Evolutionary conservation across 2,888 invertebrate species (phyloP), one percentile per base, ranked within the genome.

Genomic region (Cheilosia soror): DNA sequence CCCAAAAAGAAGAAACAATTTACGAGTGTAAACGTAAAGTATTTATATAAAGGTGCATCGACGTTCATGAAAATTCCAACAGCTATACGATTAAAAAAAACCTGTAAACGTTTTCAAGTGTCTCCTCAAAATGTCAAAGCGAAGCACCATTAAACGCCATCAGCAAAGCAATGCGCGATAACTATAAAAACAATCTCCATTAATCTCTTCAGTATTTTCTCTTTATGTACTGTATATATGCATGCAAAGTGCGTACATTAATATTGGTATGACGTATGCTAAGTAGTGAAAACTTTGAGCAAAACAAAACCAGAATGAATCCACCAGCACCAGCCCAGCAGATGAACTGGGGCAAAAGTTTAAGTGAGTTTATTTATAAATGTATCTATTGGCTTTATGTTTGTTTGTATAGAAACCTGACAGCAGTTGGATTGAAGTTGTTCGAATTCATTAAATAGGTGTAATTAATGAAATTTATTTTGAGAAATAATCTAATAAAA

Each of bases 361-460:
- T 53, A 69, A 69, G 31, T 57, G 31, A n/a, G 47, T 44, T 57
- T 33, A 57, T 57, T 68, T 44, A 44, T 69, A 31, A 57, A 57
- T 15, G 15, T 44, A 44, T 4, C n/a, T 1, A 3, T 42, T 57
- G 15, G 25, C 57, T 57, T 31, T 57, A 47, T 29, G 20, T 7
- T 33, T 57, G 11, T 57, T 31, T 20, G 51, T 9, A 7, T 37
- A n/a, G 47, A 13, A 49, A 42, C 6, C 42, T 11, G 25, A 63
- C 4, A 27, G 13, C 7, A 27, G 13, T 13, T 5, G 9, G 4
- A 60, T n/a, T 31, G 20, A 13, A 55, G 44, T 20, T 44, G 31
- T 31, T 55, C 20, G 33, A 25, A 5, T 31, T 25, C n/a, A 44
- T 37, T 37, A 37, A 37, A 37, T 11, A 47, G 44, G n/a, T 15